These are phyloP conservation scores for Seriola rivoliana DNA, from an alignment of 2,113 vertebrate genomes.

Conservation along the genomic window DNA sequence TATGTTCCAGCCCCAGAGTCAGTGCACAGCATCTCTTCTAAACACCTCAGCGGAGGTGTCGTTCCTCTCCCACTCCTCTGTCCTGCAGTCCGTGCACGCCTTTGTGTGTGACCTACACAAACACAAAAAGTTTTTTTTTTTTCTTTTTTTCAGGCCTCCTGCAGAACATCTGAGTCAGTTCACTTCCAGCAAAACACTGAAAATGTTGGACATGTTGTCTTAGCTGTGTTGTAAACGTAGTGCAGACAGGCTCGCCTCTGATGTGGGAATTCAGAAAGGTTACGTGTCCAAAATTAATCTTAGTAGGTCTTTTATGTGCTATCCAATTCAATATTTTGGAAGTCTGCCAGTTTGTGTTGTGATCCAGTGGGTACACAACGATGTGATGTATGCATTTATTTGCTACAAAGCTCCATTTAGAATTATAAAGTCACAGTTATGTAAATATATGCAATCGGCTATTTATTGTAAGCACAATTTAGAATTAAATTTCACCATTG, in stretches of 20 bases:
- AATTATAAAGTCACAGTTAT: slow-evolving; percentile 1
- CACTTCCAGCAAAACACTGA: slow-evolving; percentile 35
- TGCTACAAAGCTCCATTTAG: neutral
- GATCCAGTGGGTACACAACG: neutral
- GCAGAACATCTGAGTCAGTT: slow-evolving; percentile 54
- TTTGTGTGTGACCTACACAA: slow-evolving; percentile 47
- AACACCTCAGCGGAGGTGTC: slow-evolving; percentile 33
- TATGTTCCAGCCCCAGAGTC: slow-evolving; percentile 1
- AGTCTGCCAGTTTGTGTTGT: neutral
- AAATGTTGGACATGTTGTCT: slow-evolving; percentile 33
- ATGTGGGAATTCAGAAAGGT: slow-evolving; percentile 8
- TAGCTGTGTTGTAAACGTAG: slow-evolving; percentile 15
- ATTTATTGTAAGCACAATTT: neutral
- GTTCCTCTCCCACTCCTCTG: slow-evolving; percentile 15
- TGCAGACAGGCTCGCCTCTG: neutral
- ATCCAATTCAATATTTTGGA: slow-evolving; percentile 5
- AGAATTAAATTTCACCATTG: neutral
- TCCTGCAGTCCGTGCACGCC: slow-evolving; percentile 28
- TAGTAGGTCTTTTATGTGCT: slow-evolving; percentile 16
- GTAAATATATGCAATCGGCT: neutral
- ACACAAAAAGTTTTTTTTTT: neutral
- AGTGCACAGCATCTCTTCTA: slow-evolving; percentile 6
- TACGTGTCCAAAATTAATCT: neutral
- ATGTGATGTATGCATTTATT: neutral
- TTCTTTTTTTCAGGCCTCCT: slow-evolving; percentile 15